A percentile compares a stretch with the other conserved stretches of the same genome.
Conservation (phyloP, 2,888 invertebrate genomes). For the Hirtodrosophila cameraria region DNA sequence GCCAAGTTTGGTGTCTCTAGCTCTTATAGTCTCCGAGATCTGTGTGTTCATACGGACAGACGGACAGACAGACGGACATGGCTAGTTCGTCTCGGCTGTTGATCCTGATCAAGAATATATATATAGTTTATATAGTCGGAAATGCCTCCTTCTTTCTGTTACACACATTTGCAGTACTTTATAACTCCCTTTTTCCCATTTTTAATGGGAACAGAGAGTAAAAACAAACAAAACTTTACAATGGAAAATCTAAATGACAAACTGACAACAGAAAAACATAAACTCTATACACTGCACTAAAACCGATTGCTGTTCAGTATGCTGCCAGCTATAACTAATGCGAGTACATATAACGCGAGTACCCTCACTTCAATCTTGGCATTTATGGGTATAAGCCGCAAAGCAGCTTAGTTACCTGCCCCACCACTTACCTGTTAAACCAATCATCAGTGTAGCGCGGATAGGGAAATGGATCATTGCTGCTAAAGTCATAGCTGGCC, state of each 20-base stretch:
- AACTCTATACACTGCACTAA: background rate
- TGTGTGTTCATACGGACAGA: no score
- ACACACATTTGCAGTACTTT: no score
- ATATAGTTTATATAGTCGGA: no score
- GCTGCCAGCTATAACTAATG: no score
- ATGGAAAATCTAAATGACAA: slow-evolving; percentile 9
- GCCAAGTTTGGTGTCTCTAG: no score
- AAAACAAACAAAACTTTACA: no score
- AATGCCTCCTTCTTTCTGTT: no score
- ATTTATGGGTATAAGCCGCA: slow-evolving; percentile 18
- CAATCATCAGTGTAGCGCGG: slow-evolving; percentile 99
- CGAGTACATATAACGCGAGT: background rate
- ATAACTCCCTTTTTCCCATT: background rate
- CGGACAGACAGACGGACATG: no score
- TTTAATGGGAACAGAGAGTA: background rate
- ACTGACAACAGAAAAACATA: background rate
- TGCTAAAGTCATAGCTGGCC: slow-evolving; percentile 99
- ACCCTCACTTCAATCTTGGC: background rate
- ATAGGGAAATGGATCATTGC: slow-evolving; percentile 99
- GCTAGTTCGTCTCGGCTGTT: no score
- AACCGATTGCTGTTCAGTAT: background rate
- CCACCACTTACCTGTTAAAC: slow-evolving; percentile 96
- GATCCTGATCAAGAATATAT: no score
- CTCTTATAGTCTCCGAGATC: no score
- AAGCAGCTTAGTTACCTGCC: slow-evolving; percentile 11